Conservation (phyloP, 2,888 invertebrate species). For the Troides aeacus region DNA sequence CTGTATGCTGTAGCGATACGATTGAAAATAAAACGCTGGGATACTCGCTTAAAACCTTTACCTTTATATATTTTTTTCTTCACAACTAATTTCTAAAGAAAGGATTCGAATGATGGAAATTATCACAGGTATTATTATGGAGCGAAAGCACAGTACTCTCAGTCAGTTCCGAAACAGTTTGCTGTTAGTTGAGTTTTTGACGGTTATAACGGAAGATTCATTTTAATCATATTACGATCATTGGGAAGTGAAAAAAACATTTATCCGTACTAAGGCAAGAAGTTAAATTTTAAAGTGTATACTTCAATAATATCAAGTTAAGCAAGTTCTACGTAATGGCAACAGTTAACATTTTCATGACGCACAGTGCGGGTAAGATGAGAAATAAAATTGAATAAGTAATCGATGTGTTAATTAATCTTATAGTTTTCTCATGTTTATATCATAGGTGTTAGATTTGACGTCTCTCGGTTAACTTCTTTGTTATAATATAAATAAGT, state of each 20-base stretch:
- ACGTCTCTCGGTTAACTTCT: not conserved
- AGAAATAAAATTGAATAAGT: constrained; percentile 12
- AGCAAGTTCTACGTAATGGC: constrained; percentile 13
- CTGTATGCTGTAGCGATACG: constrained; percentile 35
- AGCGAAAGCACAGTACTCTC: constrained; percentile 48
- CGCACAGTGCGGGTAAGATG: constrained; percentile 18
- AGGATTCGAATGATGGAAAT: constrained; percentile 58
- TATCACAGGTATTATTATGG: constrained; percentile 65
- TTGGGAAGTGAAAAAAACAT: constrained; percentile 5
- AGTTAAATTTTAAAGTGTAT: not conserved
- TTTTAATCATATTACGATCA: not conserved
- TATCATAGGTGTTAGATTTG: not conserved
- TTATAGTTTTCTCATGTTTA: constrained; percentile 4
- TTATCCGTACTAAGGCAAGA: not conserved
- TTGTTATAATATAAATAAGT: not conserved
- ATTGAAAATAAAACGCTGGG: constrained; percentile 31
- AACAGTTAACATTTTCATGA: constrained; percentile 3
- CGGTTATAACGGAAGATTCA: not conserved
- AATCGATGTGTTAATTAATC: constrained; percentile 19
- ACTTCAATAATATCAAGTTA: not conserved
- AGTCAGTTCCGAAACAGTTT: constrained; percentile 50
- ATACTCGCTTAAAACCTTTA: constrained; percentile 29
- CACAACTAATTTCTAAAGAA: constrained; percentile 69
- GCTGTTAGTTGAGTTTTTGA: constrained; percentile 32
- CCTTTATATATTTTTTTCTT: constrained; percentile 53